Percentiles rank a stretch among this genome's conserved stretches.
Conservation (phyloP, 2,797 vertebrate species). For the Cossypha dichroa region DNA sequence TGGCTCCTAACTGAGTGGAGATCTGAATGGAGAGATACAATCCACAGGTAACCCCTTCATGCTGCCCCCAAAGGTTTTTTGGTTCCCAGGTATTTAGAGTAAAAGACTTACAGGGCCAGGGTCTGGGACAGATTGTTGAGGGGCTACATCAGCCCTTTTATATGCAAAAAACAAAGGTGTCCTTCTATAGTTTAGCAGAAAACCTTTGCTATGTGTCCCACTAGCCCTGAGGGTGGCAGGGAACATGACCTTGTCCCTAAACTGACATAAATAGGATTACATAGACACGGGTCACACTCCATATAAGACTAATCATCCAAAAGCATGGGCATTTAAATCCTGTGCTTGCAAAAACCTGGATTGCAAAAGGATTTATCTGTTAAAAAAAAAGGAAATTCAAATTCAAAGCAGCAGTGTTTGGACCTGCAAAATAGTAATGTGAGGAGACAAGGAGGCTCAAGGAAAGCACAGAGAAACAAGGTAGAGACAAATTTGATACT, state of each 20-base stretch:
- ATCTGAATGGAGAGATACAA: neutral
- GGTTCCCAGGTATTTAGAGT: neutral
- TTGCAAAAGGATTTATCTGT: neutral
- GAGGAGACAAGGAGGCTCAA: neutral
- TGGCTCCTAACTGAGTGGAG: neutral
- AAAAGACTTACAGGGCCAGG: neutral
- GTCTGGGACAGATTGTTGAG: neutral
- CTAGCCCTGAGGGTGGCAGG: neutral
- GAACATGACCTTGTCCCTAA: neutral
- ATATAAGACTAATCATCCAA: neutral
- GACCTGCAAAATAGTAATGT: neutral
- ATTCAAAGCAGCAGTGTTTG: neutral
- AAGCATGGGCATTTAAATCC: neutral
- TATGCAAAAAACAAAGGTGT: neutral
- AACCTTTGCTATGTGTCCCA: neutral
- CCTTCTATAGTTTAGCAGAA: neutral
- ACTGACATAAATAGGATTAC: neutral
- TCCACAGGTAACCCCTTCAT: neutral
- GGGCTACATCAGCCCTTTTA: neutral
- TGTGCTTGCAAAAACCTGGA: neutral
- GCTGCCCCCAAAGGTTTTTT: neutral
- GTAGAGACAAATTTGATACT: neutral
- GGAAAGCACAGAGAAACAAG: neutral
- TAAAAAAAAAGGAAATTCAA: neutral
- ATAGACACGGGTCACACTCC: neutral